Conservation (phyloP, 2,797 vertebrate species). For the Sus cebifrons region DNA sequence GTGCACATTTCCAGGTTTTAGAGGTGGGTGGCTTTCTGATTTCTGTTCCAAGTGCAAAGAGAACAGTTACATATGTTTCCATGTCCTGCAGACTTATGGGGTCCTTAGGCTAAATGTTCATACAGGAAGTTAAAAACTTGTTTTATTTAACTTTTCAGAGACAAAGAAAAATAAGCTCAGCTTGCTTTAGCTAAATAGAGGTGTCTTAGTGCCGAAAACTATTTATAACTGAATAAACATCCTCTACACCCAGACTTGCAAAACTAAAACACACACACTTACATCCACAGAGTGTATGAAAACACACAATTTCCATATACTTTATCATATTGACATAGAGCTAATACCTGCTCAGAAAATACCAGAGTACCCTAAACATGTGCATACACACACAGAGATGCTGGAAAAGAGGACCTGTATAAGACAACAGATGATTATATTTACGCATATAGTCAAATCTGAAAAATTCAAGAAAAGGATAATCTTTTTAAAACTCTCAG, state of each 20-base stretch:
- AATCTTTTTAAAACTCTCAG: background rate
- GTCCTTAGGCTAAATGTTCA: background rate
- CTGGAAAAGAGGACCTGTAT: background rate
- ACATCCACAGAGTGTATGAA: background rate
- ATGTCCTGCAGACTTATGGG: background rate
- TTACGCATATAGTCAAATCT: background rate
- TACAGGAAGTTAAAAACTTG: background rate
- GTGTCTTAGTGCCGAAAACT: constrained; percentile 1
- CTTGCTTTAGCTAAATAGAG: constrained; percentile 25
- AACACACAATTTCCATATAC: background rate
- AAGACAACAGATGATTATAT: background rate
- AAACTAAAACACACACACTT: background rate
- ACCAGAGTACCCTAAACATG: background rate
- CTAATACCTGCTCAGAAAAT: background rate
- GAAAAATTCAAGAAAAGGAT: background rate
- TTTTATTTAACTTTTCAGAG: constrained; percentile 54
- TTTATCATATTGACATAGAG: background rate
- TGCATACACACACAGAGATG: background rate
- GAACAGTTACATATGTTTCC: background rate
- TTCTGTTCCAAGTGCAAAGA: background rate
- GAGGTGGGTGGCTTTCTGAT: background rate
- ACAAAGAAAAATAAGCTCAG: constrained; percentile 36
- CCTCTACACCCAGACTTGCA: background rate
- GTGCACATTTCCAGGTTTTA: too few species aligned
- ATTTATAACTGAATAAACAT: constrained; percentile 65